Percentiles rank a stretch among this genome's conserved stretches.
These are phyloP conservation scores for Luscinia luscinia DNA, from an alignment of 2,797 vertebrate genomes.

Conservation along the genomic window DNA sequence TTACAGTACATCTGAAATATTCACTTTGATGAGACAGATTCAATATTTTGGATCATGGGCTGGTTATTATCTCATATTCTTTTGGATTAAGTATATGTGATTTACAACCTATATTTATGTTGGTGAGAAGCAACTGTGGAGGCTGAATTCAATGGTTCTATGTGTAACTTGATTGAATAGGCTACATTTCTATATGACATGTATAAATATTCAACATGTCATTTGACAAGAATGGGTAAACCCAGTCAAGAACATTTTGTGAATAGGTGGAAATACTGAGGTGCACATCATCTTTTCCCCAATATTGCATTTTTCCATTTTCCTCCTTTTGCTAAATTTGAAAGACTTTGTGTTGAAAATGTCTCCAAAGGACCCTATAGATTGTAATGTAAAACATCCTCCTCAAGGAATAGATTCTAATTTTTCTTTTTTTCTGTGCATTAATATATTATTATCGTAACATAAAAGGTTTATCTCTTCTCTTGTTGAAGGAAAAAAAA, in stretches of 20 bases:
- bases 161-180: conserved; percentile 44
- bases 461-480: conserved; percentile 64
- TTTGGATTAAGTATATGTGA: conserved; percentile 27
- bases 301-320: conserved; percentile 32
- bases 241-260: conserved; percentile 1
- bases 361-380: conserved; percentile 50
- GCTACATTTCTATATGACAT: conserved; percentile 33
- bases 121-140: neutral
- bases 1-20: neutral
- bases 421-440: conserved; percentile 73
- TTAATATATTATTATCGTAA: conserved; percentile 69
- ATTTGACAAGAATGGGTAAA: conserved; percentile 39
- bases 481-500: neutral
- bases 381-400: conserved; percentile 68
- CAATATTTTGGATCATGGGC: neutral
- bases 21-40: neutral
- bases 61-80: neutral
- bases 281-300: neutral
- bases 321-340: neutral
- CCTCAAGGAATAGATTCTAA: conserved; percentile 58
- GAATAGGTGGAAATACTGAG: conserved; percentile 25
- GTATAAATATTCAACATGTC: conserved; percentile 41
- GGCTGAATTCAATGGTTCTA: conserved; percentile 16
- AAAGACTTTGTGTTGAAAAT: conserved; percentile 53
- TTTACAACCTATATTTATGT: neutral